Percentiles rank a stretch among this genome's conserved stretches.
These are phyloP conservation scores for Drosophila cognata DNA, from an alignment of 2,888 invertebrate genomes.

Conservation along the genomic window DNA sequence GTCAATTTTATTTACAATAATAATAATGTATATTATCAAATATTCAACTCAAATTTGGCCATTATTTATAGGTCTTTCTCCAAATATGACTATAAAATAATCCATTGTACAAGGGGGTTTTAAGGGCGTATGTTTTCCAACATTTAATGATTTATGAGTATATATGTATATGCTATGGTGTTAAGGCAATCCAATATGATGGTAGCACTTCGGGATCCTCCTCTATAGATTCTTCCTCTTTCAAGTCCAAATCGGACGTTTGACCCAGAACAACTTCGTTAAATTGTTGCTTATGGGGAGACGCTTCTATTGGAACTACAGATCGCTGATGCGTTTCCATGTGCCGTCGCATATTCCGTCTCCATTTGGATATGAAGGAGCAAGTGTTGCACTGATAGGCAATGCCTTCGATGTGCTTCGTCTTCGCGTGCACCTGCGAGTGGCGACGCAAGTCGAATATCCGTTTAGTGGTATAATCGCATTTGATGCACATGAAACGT, in stretches of 20 bases:
- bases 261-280: background rate
- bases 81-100: background rate
- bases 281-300: background rate
- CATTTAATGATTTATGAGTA: background rate
- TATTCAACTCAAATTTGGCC: background rate
- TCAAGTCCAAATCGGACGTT: background rate
- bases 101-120: too few relatives aligned
- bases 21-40: background rate
- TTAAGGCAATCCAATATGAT: constrained; percentile 36
- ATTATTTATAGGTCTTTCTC: background rate
- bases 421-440: constrained; percentile 15
- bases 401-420: constrained; percentile 11
- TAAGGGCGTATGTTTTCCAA: constrained; percentile 12
- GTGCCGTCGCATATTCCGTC: constrained; percentile 20
- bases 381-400: constrained; percentile 37
- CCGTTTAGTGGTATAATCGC: constrained; percentile 42
- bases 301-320: background rate
- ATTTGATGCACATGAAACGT: constrained; percentile 28
- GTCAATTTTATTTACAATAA: background rate
- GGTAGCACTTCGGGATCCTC: constrained; percentile 34
- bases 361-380: constrained; percentile 23
- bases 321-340: constrained; percentile 14
- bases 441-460: constrained; percentile 41
- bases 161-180: background rate
- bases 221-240: background rate